Conservation (phyloP, 2,888 invertebrate species). For the Brachycybe producta region DNA sequence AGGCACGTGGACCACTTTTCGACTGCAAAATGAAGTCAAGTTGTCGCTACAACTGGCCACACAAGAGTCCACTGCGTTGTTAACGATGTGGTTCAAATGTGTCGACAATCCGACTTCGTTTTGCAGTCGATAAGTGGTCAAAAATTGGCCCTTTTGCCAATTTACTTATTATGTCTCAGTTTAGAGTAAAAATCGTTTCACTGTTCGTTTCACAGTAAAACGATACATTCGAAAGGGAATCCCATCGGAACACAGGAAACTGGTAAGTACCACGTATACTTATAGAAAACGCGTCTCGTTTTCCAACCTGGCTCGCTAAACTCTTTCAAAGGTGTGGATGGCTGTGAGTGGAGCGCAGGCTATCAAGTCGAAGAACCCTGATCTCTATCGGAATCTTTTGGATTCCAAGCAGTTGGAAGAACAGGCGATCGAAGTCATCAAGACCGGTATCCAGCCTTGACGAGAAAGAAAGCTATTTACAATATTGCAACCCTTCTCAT, state of each 20-base stretch:
- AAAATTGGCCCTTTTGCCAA: neutral
- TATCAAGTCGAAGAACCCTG: slow-evolving; percentile 41
- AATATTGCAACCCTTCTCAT: neutral
- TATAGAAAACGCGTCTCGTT: neutral
- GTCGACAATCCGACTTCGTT: too few relatives aligned
- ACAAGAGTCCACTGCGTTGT: too few relatives aligned
- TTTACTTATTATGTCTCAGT: too few relatives aligned
- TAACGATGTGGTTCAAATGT: too few relatives aligned
- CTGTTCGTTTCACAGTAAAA: slow-evolving; percentile 45
- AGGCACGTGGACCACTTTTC: too few relatives aligned
- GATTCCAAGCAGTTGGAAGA: slow-evolving; percentile 54
- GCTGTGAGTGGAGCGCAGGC: slow-evolving; percentile 65
- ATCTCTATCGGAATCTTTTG: slow-evolving; percentile 44
- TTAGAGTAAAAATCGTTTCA: neutral
- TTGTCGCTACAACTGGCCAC: too few relatives aligned
- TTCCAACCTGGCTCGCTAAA: neutral
- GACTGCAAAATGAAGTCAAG: too few relatives aligned
- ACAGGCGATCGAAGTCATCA: slow-evolving; percentile 64
- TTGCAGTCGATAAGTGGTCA: too few relatives aligned
- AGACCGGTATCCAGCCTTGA: slow-evolving; percentile 40
- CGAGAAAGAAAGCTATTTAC: neutral
- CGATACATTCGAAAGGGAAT: slow-evolving; percentile 84
- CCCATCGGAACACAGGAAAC: slow-evolving; percentile 49
- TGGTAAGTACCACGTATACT: slow-evolving; percentile 31
- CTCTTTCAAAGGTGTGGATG: slow-evolving; percentile 57